Conservation (phyloP, 1,140 invertebrate genomes). For the Zaprionus vittiger region DNA sequence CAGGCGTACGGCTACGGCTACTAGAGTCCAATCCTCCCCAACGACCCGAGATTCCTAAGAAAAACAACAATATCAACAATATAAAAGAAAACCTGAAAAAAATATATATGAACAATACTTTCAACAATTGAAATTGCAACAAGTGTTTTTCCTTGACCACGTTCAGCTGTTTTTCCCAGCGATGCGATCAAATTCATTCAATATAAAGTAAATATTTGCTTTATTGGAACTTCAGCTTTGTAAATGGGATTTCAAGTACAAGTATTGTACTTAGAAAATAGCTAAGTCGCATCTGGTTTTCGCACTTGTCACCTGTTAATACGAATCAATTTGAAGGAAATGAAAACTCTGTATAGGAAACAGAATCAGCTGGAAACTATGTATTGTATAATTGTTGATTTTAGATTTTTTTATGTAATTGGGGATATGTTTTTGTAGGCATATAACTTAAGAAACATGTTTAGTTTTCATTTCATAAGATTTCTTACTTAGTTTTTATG, state of each 20-base stretch:
- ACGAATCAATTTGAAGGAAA: neutral
- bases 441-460: neutral
- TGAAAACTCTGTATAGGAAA: neutral
- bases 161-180: neutral
- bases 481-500: too few species aligned
- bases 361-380: neutral
- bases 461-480: neutral
- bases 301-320: constrained; percentile 1
- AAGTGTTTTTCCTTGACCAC: constrained; percentile 16
- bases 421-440: neutral
- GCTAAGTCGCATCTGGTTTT: neutral
- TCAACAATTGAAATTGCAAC: constrained; percentile 1
- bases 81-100: constrained; percentile 57
- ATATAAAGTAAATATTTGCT: neutral
- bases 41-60: constrained; percentile 24
- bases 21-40: constrained; percentile 30
- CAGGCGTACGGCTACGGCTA: constrained; percentile 61
- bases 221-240: neutral
- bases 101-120: constrained; percentile 43
- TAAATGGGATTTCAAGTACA: neutral
- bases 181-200: neutral
- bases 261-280: neutral
- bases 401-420: neutral
- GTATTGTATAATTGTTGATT: neutral
- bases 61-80: constrained; percentile 31